A percentile compares a stretch with the other conserved stretches of the same genome.
Conservation (phyloP, 2,113 vertebrate species). For the Stegastes partitus region DNA sequence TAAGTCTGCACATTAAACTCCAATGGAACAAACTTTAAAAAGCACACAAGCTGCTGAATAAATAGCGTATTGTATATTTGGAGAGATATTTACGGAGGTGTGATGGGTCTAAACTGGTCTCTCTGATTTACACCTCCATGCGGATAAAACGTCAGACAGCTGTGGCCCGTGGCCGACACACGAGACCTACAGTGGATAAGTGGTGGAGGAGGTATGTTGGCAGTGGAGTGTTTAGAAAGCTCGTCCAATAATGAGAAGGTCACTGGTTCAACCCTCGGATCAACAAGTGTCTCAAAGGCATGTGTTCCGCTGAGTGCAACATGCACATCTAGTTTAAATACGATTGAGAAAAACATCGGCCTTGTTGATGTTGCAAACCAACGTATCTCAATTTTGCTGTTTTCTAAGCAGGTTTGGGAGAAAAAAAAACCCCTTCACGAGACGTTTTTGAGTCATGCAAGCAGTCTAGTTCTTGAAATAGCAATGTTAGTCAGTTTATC, state of each 20-base stretch:
- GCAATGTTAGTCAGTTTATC: too few species aligned
- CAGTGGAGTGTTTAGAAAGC: conserved; percentile 5
- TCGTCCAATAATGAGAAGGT: conserved; percentile 31
- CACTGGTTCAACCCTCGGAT: not conserved
- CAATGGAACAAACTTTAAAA: not conserved
- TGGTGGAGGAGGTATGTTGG: conserved; percentile 5
- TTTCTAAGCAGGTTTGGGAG: too few species aligned
- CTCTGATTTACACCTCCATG: conserved; percentile 34
- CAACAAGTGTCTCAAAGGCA: not conserved
- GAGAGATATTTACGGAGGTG: conserved; percentile 33
- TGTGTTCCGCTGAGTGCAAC: too few species aligned
- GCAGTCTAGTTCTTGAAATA: too few species aligned
- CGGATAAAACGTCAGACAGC: conserved; percentile 34
- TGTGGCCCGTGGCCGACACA: conserved; percentile 35
- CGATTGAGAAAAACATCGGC: too few species aligned
- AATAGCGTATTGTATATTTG: not conserved
- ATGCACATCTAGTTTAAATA: too few species aligned
- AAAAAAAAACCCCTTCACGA: too few species aligned
- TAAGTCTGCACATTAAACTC: not conserved
- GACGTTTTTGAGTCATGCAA: too few species aligned
- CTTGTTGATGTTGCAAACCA: too few species aligned
- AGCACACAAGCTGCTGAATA: conserved; percentile 9
- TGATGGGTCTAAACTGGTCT: conserved; percentile 10
- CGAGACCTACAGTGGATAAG: conserved; percentile 11
- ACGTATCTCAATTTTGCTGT: too few species aligned